Conservation (phyloP, 2,113 vertebrate species). For the Gadus chalcogrammus region DNA sequence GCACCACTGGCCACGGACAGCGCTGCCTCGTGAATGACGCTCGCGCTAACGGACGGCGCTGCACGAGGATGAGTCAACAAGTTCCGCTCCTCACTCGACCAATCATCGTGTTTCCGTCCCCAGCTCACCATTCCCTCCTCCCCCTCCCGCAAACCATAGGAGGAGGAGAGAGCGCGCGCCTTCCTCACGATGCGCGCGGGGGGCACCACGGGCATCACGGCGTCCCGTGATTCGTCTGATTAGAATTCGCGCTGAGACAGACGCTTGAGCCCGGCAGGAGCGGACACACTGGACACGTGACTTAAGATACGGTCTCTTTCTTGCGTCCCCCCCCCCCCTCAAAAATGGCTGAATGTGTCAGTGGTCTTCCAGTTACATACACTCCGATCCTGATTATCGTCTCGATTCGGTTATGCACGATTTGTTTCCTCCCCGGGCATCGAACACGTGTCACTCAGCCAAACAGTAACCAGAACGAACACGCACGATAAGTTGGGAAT, state of each 20-base stretch:
- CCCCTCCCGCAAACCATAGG: conserved; percentile 60
- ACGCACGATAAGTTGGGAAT: neutral
- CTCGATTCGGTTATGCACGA: no score
- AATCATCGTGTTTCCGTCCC: conserved; percentile 61
- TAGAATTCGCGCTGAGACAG: conserved; percentile 41
- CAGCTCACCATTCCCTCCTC: conserved; percentile 50
- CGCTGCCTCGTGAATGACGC: conserved; percentile 40
- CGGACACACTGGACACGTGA: conserved; percentile 52
- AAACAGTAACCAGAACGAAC: no score
- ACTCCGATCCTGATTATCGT: no score
- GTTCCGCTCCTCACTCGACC: conserved; percentile 65
- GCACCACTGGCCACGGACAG: conserved; percentile 63
- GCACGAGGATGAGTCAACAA: conserved; percentile 66
- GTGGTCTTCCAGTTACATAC: no score
- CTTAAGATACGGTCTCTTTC: neutral
- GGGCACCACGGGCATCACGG: conserved; percentile 40
- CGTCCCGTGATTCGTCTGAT: conserved; percentile 59
- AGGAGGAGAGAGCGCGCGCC: conserved; percentile 33
- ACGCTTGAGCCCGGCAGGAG: conserved; percentile 22
- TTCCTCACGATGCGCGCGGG: conserved; percentile 37
- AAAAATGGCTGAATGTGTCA: no score
- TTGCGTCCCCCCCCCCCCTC: no score
- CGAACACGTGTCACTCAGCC: no score
- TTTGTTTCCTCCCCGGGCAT: no score
- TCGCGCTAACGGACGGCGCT: conserved; percentile 36